phyloP scores from a whole-genome alignment of 2,113 vertebrate species.

The Melozone crissalis region DNA sequence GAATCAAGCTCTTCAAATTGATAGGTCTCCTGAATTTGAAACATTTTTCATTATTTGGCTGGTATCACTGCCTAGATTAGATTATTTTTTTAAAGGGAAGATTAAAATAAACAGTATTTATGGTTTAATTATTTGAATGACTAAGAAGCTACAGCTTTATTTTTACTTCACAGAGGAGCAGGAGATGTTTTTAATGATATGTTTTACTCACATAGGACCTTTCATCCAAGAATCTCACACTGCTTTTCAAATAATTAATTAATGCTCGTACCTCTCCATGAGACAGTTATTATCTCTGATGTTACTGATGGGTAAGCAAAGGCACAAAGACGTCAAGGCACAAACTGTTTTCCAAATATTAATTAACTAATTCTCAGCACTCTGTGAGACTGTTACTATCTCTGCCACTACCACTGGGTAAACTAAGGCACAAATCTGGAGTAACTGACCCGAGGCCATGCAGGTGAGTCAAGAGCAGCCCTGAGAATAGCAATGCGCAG shows the following conservation, averaged over 20 bases:
- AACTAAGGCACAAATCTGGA: conserved; percentile 37
- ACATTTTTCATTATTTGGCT: conserved; percentile 39
- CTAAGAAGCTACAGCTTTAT: conserved; percentile 56
- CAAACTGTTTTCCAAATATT: conserved; percentile 54
- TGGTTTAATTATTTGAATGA: conserved; percentile 67
- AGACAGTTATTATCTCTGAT: conserved; percentile 57
- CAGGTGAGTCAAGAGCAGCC: conserved; percentile 25
- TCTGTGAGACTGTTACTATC: conserved; percentile 45
- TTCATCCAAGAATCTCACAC: conserved; percentile 62
- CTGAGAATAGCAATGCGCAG: background rate
- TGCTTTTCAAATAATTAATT: conserved; percentile 63
- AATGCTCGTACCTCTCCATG: conserved; percentile 29
- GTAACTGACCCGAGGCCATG: background rate
- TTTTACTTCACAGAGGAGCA: conserved; percentile 59
- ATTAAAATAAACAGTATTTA: conserved; percentile 62
- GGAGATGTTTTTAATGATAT: conserved; percentile 63
- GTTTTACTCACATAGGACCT: conserved; percentile 33
- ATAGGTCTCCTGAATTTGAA: conserved; percentile 35
- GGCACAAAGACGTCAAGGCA: conserved; percentile 58
- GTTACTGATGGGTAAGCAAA: conserved; percentile 48
- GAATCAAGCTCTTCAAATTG: conserved; percentile 33
- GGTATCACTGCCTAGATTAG: conserved; percentile 42
- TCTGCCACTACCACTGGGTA: background rate
- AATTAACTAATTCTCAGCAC: conserved; percentile 54
- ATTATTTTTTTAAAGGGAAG: conserved; percentile 43